Base-by-base conservation (phyloP, 2,888 invertebrate species). In the Tenthredo livida region DNA sequence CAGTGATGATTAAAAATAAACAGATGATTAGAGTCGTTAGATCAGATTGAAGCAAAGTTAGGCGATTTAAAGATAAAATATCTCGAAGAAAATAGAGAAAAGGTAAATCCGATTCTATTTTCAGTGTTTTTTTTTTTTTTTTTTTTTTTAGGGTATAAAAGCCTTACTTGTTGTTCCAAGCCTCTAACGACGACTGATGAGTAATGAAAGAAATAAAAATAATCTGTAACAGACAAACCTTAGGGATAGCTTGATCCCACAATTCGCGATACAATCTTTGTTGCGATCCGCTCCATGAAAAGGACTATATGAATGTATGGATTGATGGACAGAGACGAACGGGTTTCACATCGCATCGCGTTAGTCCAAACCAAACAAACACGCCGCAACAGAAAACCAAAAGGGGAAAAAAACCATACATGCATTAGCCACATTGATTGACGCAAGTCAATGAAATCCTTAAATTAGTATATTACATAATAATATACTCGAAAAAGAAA, bases 231-330 rank as follows among this genome's bases (percentile, higher is more conserved):
- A 91, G 25, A 93, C 94, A 93, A 93, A 94, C 94, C 94, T 94
- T 94, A 65, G 92, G 93, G 89, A 89, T 88, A 88, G 94, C 92
- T 77, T 95, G 95, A 93, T 96, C 95, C 95, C 95, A 95, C 90
- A 94, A 89, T 90, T 95, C 95, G 93, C 95, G 95, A 90, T 97
- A 96, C 86, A 97, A 94, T 70, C 97, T 96, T 90, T 96, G 96
- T 90, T 96, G 96, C 17, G 97, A 97, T 80, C 97, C 97, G 90
- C 96, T 97, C 96, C 97, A 97, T 86, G 97, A 97, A 91, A 96
- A 96, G 89, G 97, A 97, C 96, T 97, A 95, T 29, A 90, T 92
- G 92, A 89, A 85, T 50, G 89, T 90, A 89, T 88, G 83, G 83
- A 87, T 89, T 65, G 85, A 95, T 96, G 96, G 93, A 96, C 21